These are phyloP conservation scores for Caenorhabditis becei DNA, from an alignment of 2,888 invertebrate genomes.

Conservation along the genomic window DNA sequence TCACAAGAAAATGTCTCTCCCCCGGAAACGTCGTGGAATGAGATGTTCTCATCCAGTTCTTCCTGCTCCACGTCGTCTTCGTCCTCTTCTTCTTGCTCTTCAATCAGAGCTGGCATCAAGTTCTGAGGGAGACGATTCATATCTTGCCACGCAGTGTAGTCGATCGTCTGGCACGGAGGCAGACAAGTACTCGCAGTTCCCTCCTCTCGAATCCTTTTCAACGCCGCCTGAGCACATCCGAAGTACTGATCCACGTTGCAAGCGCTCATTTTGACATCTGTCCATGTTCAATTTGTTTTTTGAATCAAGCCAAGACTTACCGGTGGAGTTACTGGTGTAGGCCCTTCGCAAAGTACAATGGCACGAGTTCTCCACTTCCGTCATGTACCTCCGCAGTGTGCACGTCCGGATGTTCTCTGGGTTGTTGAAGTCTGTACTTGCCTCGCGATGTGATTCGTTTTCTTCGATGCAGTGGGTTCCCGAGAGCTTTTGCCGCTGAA, in stretches of 20 bases:
- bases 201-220: constrained; percentile 64
- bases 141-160: constrained; percentile 81
- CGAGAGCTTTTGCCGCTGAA: constrained; percentile 77
- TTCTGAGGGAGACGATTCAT: constrained; percentile 79
- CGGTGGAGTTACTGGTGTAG: constrained; percentile 67
- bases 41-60: constrained; percentile 72
- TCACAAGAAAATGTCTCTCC: constrained; percentile 67
- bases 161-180: constrained; percentile 78
- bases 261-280: constrained; percentile 47
- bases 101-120: constrained; percentile 79
- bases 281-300: background rate
- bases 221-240: constrained; percentile 75
- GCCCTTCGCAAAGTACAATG: constrained; percentile 75
- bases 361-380: constrained; percentile 75
- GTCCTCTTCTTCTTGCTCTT: constrained; percentile 76
- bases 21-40: constrained; percentile 39
- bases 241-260: constrained; percentile 81
- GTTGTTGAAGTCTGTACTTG: constrained; percentile 69
- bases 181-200: constrained; percentile 72
- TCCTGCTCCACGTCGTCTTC: constrained; percentile 74
- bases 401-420: constrained; percentile 75
- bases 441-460: constrained; percentile 68
- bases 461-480: constrained; percentile 76
- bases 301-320: constrained; percentile 12
- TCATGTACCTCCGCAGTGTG: constrained; percentile 71